Percentiles rank a stretch among this genome's conserved stretches.
Conservation (phyloP, 2,797 vertebrate genomes). For the Morus bassanus region DNA sequence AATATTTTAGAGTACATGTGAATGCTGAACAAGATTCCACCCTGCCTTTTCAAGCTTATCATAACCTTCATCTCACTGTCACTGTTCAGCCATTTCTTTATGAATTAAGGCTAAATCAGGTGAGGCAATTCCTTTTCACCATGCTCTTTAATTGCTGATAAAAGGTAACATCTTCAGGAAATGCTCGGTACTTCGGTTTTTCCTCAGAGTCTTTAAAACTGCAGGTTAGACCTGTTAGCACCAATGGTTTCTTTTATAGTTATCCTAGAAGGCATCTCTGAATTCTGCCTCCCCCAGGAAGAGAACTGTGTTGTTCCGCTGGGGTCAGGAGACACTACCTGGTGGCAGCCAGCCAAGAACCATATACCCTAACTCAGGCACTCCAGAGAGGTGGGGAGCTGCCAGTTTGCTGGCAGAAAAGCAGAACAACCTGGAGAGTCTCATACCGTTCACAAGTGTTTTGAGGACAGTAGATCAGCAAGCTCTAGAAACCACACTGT, state of each 20-base stretch:
- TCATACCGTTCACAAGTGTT: background rate
- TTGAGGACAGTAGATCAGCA: background rate
- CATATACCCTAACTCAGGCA: no score
- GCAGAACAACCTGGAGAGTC: no score
- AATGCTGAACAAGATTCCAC: background rate
- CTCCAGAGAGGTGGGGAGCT: no score
- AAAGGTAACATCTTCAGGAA: background rate
- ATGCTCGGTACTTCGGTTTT: fast-evolving
- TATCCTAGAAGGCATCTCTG: background rate
- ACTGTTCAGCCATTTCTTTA: background rate
- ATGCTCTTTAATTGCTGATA: background rate
- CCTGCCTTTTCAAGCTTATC: background rate
- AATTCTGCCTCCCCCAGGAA: background rate
- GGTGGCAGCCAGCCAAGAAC: background rate
- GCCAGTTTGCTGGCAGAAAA: background rate
- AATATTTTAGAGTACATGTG: no score
- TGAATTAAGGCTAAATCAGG: background rate
- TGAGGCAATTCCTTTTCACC: background rate
- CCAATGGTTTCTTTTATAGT: background rate
- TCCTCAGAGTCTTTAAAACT: background rate
- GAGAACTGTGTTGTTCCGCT: background rate
- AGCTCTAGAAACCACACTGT: background rate
- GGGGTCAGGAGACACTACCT: background rate
- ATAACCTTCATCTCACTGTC: background rate
- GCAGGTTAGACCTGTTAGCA: background rate